These are phyloP conservation scores for Moxostoma hubbsi DNA, from an alignment of 2,797 vertebrate genomes.

Conservation along the genomic window DNA sequence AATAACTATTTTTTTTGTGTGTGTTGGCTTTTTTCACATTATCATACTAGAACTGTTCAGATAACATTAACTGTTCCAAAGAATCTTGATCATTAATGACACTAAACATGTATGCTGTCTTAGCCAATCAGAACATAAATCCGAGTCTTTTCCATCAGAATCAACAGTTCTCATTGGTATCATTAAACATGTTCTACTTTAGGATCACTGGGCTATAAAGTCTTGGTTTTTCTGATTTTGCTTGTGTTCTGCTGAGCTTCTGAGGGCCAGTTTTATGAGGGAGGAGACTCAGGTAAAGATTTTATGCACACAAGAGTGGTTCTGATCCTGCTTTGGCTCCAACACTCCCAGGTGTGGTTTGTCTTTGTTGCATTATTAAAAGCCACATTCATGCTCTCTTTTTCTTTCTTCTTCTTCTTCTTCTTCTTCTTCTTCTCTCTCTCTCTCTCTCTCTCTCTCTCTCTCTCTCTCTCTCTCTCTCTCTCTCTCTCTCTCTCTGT, in stretches of 20 bases:
- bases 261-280: slow-evolving; percentile 15
- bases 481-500: not conserved
- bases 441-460: not conserved
- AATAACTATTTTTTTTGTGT: not conserved
- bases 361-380: slow-evolving; percentile 54
- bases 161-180: not conserved
- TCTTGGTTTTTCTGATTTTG: not conserved
- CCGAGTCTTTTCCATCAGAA: not conserved
- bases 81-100: not conserved
- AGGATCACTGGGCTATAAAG: too few species aligned
- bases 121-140: not conserved
- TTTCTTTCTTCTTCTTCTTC: slow-evolving; percentile 40
- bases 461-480: not conserved
- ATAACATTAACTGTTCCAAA: not conserved
- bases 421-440: not conserved
- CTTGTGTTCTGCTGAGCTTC: not conserved
- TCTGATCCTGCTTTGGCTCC: slow-evolving; percentile 25
- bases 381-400: slow-evolving; percentile 37
- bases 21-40: not conserved
- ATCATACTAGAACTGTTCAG: not conserved
- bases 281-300: slow-evolving; percentile 31
- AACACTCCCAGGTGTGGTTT: slow-evolving; percentile 36
- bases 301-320: slow-evolving; percentile 30
- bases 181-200: too few species aligned
- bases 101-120: not conserved